A percentile compares a stretch with the other conserved stretches of the same genome.
Conservation (phyloP, 2,888 invertebrate genomes). For the Tenthredo amoena region DNA sequence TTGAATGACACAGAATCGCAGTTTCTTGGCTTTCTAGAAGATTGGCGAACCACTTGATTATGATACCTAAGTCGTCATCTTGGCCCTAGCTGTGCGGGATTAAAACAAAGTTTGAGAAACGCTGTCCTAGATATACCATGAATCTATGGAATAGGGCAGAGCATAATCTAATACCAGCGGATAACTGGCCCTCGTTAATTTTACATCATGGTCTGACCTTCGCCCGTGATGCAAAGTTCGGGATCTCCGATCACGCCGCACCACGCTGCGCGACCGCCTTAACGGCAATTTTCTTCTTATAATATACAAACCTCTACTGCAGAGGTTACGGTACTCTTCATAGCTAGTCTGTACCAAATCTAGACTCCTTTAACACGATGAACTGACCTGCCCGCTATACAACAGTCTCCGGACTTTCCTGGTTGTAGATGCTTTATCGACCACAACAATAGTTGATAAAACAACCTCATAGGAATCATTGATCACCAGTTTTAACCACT, state of each 20-base stretch:
- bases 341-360: slow-evolving; percentile 43
- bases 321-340: slow-evolving; percentile 42
- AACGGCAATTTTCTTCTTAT: slow-evolving; percentile 49
- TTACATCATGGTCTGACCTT: slow-evolving; percentile 34
- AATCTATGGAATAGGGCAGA: slow-evolving; percentile 20
- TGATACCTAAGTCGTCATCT: not conserved
- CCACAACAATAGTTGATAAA: not conserved
- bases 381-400: slow-evolving; percentile 39
- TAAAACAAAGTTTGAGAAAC: slow-evolving; percentile 12
- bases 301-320: slow-evolving; percentile 8
- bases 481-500: not conserved
- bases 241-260: slow-evolving; percentile 32
- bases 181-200: slow-evolving; percentile 25
- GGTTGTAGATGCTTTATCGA: not conserved
- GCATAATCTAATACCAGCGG: slow-evolving; percentile 7
- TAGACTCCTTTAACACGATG: slow-evolving; percentile 18
- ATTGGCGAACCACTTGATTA: not conserved
- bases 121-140: slow-evolving; percentile 5
- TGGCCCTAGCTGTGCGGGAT: not conserved
- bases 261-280: slow-evolving; percentile 24
- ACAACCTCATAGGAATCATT: not conserved
- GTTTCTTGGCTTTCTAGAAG: not conserved
- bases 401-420: not conserved
- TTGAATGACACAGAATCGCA: not conserved
- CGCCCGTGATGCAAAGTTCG: slow-evolving; percentile 24